Conservation (phyloP, 2,113 vertebrate species). For the Ceyx cyanopectus region DNA sequence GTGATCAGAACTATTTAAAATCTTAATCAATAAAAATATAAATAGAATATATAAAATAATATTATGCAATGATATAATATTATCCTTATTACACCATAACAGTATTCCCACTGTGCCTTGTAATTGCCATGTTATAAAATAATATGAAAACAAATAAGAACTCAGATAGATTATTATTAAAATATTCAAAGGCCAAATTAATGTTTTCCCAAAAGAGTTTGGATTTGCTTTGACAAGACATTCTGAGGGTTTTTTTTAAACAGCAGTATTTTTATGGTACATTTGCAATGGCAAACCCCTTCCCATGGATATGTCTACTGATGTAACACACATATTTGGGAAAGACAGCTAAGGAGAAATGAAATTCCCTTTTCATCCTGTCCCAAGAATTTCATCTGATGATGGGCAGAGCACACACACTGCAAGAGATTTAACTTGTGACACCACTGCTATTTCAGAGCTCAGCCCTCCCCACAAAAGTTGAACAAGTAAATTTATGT, state of each 20-base stretch:
- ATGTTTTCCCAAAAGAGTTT: neutral
- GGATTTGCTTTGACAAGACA: neutral
- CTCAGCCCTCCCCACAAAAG: neutral
- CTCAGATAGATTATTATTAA: neutral
- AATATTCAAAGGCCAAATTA: neutral
- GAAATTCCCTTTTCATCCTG: neutral
- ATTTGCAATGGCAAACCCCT: neutral
- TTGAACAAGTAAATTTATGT: neutral
- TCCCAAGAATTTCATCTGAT: neutral
- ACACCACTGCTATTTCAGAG: constrained; percentile 17
- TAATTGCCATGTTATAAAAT: neutral
- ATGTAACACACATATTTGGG: neutral
- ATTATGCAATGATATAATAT: neutral
- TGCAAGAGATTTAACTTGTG: constrained; percentile 16
- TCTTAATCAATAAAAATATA: neutral
- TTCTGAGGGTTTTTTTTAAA: neutral
- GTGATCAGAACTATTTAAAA: neutral
- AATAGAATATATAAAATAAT: neutral
- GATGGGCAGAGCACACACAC: neutral
- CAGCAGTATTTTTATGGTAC: neutral
- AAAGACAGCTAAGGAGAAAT: neutral
- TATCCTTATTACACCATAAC: neutral
- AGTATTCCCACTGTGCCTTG: neutral
- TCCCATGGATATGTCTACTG: neutral
- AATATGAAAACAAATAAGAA: neutral